Evolutionary conservation across 2,797 vertebrate genomes (phyloP).

Genomic region (Clamator glandarius): DNA sequence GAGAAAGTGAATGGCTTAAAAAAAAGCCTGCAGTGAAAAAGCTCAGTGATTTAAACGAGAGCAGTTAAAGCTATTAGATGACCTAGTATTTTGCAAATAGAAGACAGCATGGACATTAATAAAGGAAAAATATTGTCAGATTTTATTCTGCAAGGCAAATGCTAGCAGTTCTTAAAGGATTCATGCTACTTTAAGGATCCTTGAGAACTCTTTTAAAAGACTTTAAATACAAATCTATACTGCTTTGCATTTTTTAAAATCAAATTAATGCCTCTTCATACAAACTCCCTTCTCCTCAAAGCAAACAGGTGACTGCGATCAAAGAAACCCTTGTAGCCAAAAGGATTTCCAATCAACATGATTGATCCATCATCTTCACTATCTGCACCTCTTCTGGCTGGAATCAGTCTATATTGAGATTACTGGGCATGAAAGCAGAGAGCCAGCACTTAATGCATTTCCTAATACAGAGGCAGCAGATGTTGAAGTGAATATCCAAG

Average conservation of each 20-base stretch:
- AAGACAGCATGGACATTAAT: background rate
- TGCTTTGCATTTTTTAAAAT: background rate
- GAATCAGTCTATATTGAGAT: background rate
- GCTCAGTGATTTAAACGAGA: background rate
- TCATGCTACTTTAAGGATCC: background rate
- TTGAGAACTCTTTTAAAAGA: background rate
- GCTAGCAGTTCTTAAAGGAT: background rate
- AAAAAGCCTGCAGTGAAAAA: background rate
- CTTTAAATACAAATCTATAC: background rate
- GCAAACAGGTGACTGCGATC: constrained; percentile 14
- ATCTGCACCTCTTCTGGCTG: background rate
- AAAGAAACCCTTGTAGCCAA: background rate
- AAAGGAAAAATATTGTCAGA: background rate
- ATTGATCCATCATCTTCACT: background rate
- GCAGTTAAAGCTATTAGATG: background rate
- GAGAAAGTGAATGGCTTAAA: background rate
- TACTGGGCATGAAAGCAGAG: constrained; percentile 34
- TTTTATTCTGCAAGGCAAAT: background rate
- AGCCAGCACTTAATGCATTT: constrained; percentile 43
- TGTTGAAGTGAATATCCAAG: constrained; percentile 50
- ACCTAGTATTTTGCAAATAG: background rate
- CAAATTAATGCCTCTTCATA: background rate
- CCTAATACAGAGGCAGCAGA: constrained; percentile 36
- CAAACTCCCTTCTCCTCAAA: background rate
- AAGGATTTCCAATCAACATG: background rate